Conservation (phyloP, 2,113 vertebrate species). For the Calcarius ornatus region DNA sequence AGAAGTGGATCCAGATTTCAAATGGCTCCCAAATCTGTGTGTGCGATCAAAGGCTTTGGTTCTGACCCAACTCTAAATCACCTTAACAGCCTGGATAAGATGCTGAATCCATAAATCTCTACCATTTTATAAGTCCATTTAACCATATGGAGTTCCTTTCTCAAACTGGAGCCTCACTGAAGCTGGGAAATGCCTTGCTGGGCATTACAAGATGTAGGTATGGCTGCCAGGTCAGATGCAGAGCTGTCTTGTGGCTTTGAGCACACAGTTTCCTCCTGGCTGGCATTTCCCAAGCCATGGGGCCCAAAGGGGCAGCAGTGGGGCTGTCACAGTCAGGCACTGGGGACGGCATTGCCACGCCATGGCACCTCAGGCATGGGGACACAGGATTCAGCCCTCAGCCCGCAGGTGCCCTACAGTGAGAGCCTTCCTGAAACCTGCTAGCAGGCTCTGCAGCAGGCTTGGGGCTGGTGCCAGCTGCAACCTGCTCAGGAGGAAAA, state of each 20-base stretch:
- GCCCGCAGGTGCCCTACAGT: not conserved
- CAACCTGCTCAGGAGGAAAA: not conserved
- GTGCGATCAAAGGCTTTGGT: slow-evolving; percentile 31
- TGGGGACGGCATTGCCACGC: rapidly evolving
- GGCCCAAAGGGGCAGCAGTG: not conserved
- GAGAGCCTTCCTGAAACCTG: not conserved
- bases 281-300: not conserved
- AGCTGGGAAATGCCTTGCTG: not conserved
- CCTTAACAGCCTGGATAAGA: not conserved
- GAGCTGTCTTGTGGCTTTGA: not conserved
- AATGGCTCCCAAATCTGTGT: not conserved
- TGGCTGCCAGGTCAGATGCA: rapidly evolving
- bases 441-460: not conserved
- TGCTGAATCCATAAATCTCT: not conserved
- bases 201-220: not conserved
- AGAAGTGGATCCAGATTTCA: slow-evolving; percentile 39
- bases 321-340: rapidly evolving
- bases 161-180: not conserved
- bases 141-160: not conserved
- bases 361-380: rapidly evolving
- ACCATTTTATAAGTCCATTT: not conserved
- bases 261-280: not conserved
- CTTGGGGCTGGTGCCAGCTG: rapidly evolving
- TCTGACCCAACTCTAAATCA: slow-evolving; percentile 15
- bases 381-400: not conserved